Base-by-base conservation (phyloP, 2,888 invertebrate species). In the Cryptus armator region DNA sequence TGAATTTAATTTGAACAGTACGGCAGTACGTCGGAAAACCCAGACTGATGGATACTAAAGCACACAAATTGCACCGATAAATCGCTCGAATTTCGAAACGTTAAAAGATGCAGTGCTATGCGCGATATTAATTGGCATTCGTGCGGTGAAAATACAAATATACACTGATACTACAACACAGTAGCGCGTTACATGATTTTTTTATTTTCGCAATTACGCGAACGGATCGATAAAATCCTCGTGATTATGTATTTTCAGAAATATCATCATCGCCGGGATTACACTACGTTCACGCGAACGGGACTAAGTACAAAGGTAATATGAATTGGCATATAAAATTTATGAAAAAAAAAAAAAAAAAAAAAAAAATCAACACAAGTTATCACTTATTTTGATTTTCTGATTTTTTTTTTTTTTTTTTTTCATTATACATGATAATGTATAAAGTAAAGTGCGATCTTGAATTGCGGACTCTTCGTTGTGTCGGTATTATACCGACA, bases 291-390 rank as follows among this genome's bases (percentile, higher is more conserved):
- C 89, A 88, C 78, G 88, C 85, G 37, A 90, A 89, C 80, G 90
- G 88, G 72, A 90, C 90, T 29, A 92, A 89, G 84, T 88, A 92
- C 77, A 93, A 92, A 91, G 93, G 93, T 93, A 88, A 91, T 62
- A 59, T 48, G 46, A 59, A 32, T 56, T 43, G 10, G 53, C 7
- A 1, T 14, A 74, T 37, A n/a, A 75, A 14, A 7, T 19, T 62
- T 24, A 48, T 46, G 12, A 37, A n/a, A 29, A 19, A n/a, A 78
- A 24, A n/a, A 48, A 46, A 37, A 4, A n/a, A 24, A 2, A 1
- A 37, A 5, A 2, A 2, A 37, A 37, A 5, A 37, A 7, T 37
- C 37, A 37, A 37, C 24, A 37, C 2, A 37, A 2, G 37, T 37
- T 37, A 37, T 37, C 37, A 9, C 2, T 24, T 24, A 24, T 24